Evolutionary conservation across 2,888 invertebrate species (phyloP), one percentile per base, ranked within the genome.

Genomic region (Gryllus longicercus): DNA sequence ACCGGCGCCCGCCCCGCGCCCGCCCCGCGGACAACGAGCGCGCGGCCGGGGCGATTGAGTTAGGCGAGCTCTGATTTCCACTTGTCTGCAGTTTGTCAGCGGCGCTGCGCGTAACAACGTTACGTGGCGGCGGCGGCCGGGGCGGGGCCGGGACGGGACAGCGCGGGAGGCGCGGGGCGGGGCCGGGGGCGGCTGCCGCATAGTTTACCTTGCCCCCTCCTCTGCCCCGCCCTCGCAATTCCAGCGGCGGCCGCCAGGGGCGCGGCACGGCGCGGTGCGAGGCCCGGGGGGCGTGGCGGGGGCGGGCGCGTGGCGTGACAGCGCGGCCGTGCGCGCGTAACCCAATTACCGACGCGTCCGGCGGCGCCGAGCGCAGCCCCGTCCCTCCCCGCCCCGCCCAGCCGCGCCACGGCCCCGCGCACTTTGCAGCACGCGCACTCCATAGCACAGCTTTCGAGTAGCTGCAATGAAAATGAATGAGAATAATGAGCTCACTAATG

Each of bases 41-140:
- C 12, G 51, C 18, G 78, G 80, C 78, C n/a, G 25, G 74, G 79
- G 75, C 79, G 80, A 82, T 82, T 81, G 81, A 82, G 80, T 82
- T 82, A 82, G 78, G 38, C 76, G 77, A 78, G 74, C 77, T 81
- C 81, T 81, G 81, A 81, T 82, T 81, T 82, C 78, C 81, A 80
- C 81, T 81, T 82, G 81, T 82, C 79, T 79, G 63, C 63, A 63
- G 63, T 63, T 63, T 63, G 16, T 63, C 63, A 63, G 63, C 63
- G n/a, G n/a, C 16, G 63, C 14, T 14, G 14, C 14, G n/a, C 63
- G 38, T 38, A 38, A 38, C 38, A 38, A 38, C 38, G 38, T 38
- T 38, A 38, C 38, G 38, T 38, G 38, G 38, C 38, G 38, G 8
- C 38, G 38, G 38, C 8, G 8, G 38, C 8, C 8, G n/a, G 14